Base-by-base conservation (phyloP, 2,113 vertebrate genomes). In the Rana temporaria region DNA sequence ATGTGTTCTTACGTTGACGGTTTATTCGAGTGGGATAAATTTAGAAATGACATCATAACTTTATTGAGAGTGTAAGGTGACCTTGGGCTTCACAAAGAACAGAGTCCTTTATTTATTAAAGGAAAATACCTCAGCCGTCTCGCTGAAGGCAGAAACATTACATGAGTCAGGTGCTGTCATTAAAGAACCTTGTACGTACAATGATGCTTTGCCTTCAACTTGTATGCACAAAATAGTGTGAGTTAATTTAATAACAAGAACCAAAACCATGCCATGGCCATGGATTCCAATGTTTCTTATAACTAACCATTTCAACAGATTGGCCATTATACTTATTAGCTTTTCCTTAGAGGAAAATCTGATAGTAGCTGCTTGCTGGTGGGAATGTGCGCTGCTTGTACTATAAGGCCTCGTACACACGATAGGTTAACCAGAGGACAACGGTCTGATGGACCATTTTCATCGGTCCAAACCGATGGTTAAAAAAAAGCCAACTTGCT, bases 1-100 rank as follows among this genome's bases (percentile, higher is more conserved):
- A 67, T 78, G 76, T 78, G 76, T 78, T 67, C 5, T 34, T 20
- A 78, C 32, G 76, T 52, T 78, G 76, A 67, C 48, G 42, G 76
- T 66, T 63, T 56, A 66, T 55, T 18, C 20, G 6, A 67, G 62
- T 8, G 19, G 63, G 48, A 67, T 78, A 78, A 32, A 78, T 78
- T 78, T 78, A 66, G 76, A 67, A 52, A 53, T 78, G 42, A 78
- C 76, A 78, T 78, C 76, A 78, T 78, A n/a, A 30, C 63, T 78
- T 66, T 78, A 78, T 67, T 78, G 53, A 65, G 52, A 67, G 24
- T 78, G 76, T 56, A 66, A 66, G n/a, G 20, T 57, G 38, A 62
- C 59, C 56, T 12, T 56, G 69, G 17, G 48, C 48, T 56, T 22
- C 17, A 30, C 69, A 62, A 59, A 32, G 72, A 75, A 75, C 76